Evolutionary conservation across 2,888 invertebrate genomes (phyloP), one percentile per base, ranked within the genome.

Genomic region (Chaetogeoica ovagalla): DNA sequence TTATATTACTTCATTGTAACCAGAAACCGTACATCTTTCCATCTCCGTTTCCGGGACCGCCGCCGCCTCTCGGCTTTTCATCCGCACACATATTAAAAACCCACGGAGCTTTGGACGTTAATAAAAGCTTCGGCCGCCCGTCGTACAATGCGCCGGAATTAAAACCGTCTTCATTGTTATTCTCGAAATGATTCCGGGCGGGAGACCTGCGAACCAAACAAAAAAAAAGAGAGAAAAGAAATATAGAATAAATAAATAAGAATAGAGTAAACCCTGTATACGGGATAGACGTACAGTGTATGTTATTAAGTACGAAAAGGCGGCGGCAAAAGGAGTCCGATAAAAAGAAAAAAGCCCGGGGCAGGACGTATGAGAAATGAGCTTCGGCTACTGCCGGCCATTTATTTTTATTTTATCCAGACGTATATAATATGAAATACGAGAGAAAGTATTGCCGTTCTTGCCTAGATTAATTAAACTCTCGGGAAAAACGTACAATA

Each of bases 1-100:
- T 79, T 65, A 79, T 79, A 79, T 79, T 79, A 79, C 79, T 79
- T 79, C 79, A 79, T 79, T 79, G 79, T 79, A 79, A 79, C 79
- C 30, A 71, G 79, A 71, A 11, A 63, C 70, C 79, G 71, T 71
- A 79, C 79, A 79, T 79, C 79, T 79, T 79, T 79, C 79, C 79
- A 79, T 79, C 79, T 71, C 63, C 52, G 79, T 79, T 79, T 79
- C 79, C 79, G 79, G 71, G n/a, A 57, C 79, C 79, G 70, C 63
- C 70, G 37, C 71, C 30, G 30, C 30, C 30, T 30, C 37, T 52
- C 79, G 23, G 70, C 79, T 79, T 79, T 79, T 71, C 70, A 71
- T 71, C 63, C 71, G 7, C 62, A 57, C 21, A 48, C 19, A 17
- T 79, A 79, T 71, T 63, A 79, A 79, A 71, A 71, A 59, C 70